A percentile compares a stretch with the other conserved stretches of the same genome.
Conservation (phyloP, 2,888 invertebrate species). For the Chirona hameri region DNA sequence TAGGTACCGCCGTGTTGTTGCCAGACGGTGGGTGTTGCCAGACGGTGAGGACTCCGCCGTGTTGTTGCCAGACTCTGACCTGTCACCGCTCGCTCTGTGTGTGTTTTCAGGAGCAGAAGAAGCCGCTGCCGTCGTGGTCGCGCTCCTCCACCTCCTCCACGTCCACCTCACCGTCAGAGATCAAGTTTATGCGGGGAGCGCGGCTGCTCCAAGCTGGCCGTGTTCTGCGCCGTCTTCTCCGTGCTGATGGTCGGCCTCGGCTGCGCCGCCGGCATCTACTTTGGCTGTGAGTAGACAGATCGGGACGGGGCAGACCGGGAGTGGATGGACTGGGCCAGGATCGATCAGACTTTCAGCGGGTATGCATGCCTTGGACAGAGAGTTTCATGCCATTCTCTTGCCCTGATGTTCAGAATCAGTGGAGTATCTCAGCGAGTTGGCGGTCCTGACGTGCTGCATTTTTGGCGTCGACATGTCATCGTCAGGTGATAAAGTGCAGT, state of each 20-base stretch:
- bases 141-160: constrained; percentile 8
- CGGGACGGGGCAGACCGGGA: too few species aligned
- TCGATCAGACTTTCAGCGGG: too few species aligned
- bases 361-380: too few species aligned
- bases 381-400: too few species aligned
- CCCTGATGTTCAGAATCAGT: too few species aligned
- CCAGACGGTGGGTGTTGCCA: neutral
- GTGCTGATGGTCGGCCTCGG: constrained; percentile 74
- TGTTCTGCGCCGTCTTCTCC: constrained; percentile 79
- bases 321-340: too few species aligned
- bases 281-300: constrained; percentile 58
- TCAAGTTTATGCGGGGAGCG: constrained; percentile 34
- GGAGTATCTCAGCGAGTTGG: too few species aligned
- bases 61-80: neutral
- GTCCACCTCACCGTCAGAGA: constrained; percentile 5
- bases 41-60: too few species aligned
- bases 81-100: neutral
- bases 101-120: neutral
- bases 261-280: constrained; percentile 62
- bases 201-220: constrained; percentile 75
- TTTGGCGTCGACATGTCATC: too few species aligned
- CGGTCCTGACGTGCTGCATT: too few species aligned
- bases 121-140: constrained; percentile 25
- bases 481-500: too few species aligned
- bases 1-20: neutral